Conservation (phyloP, 2,888 invertebrate species). For the Trissonchulus sp. region DNA sequence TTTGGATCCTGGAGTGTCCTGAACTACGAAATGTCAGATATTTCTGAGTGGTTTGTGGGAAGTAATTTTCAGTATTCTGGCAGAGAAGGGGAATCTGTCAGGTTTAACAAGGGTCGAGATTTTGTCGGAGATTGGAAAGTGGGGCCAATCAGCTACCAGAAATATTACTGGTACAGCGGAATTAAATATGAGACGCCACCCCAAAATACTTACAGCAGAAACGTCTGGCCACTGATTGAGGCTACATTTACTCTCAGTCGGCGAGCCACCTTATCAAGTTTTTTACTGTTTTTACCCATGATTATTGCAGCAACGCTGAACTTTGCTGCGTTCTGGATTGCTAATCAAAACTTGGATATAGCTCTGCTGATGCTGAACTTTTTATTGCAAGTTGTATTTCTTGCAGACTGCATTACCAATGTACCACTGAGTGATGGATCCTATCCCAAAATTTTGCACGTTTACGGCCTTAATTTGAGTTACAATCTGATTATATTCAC, state of each 20-base stretch:
- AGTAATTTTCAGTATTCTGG: neutral
- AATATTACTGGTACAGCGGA: neutral
- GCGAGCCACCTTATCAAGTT: neutral
- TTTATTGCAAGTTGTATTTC: neutral
- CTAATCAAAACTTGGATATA: neutral
- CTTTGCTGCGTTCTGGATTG: neutral
- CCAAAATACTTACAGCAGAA: neutral
- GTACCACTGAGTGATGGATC: neutral
- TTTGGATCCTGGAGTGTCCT: constrained; percentile 4
- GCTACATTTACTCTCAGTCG: neutral
- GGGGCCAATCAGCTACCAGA: neutral
- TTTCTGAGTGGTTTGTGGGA: neutral
- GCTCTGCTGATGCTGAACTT: neutral
- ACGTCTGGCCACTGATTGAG: neutral
- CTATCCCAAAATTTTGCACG: neutral
- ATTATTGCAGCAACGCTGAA: neutral
- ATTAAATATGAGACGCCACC: neutral
- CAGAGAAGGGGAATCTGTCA: neutral
- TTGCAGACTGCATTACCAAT: neutral
- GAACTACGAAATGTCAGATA: neutral
- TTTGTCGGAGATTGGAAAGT: neutral
- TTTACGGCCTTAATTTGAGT: neutral
- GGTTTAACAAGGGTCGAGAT: neutral
- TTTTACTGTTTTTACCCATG: neutral
- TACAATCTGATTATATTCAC: too few relatives aligned